Evolutionary conservation across 1,140 invertebrate genomes (phyloP), one percentile per base, ranked within the genome.

Genomic region (Drosophila santomea): DNA sequence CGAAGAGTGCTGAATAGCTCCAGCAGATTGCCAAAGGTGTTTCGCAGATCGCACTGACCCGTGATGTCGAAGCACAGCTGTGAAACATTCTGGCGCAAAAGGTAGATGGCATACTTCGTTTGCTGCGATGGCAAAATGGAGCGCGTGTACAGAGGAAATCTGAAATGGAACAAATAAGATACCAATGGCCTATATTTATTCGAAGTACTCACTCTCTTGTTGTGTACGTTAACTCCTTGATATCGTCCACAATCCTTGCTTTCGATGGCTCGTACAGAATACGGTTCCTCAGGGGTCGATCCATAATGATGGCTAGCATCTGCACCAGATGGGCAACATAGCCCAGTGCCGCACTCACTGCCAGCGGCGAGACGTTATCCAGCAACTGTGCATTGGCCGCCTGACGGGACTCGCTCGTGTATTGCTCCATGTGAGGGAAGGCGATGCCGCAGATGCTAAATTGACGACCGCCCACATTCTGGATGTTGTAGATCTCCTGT

Each of bases 51-150:
- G 20, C 93, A 92, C 2, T 96, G 96, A 4, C 96, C 93, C 5
- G 95, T 95, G 80, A 95, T 95, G 66, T 95, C 95, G 94, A 95
- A 96, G 73, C 96, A 93, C 35, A 97, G 92, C 92, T 97, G 97
- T 48, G 96, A 96, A 71, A 98, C 96, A 92, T 97, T 97, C 93
- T 97, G 97, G 80, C 97, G 97, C n/a, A 98, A 92, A 17, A 98
- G 93, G 92, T 96, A 97, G 15, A 97, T 96, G 45, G 95, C 97
- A 93, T 97, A 97, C 78, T 95, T 93, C 96, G 97, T 82, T 95
- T 95, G 59, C 95, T 94, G 91, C 94, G 95, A 83, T 95, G 89
- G 86, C 61, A 91, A 61, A 62, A 74, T 96, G 25, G 96, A 95
- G 91, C 96, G 95, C 15, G 95, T 94, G 91, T 95, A 97, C 15